A percentile compares a stretch with the other conserved stretches of the same genome.
Conservation (phyloP, 2,797 vertebrate species). For the Anguilla megastoma region DNA sequence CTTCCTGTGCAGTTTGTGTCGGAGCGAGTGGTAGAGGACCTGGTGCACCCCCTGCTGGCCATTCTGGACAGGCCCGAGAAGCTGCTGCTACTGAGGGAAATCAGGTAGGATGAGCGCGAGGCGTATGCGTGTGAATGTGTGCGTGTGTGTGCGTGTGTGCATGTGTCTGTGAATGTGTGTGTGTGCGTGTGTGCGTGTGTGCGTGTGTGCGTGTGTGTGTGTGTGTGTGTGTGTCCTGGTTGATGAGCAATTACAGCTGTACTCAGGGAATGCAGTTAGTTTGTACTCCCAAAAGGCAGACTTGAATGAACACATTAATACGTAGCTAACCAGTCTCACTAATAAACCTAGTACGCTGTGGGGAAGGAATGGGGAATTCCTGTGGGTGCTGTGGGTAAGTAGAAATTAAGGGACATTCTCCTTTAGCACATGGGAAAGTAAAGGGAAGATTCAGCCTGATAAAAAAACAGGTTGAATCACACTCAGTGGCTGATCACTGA, state of each 20-base stretch:
- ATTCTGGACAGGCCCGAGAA: conserved; percentile 93
- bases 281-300: not conserved
- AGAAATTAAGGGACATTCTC: not conserved
- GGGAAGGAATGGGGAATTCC: not conserved
- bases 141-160: too few relatives aligned
- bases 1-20: conserved; percentile 72
- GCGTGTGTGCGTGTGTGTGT: not conserved
- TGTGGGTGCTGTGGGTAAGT: not conserved
- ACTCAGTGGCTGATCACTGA: not conserved
- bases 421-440: not conserved
- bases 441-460: not conserved
- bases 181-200: not conserved
- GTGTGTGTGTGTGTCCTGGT: not conserved
- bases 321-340: not conserved
- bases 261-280: not conserved
- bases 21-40: conserved; percentile 84
- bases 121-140: not conserved
- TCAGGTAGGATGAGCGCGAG: conserved; percentile 73
- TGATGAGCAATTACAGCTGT: not conserved
- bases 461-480: not conserved
- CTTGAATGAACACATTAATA: not conserved
- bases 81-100: conserved; percentile 86
- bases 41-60: conserved; percentile 88
- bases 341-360: not conserved
- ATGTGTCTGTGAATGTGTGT: not conserved